Evolutionary conservation across 2,797 vertebrate species (phyloP), one percentile per base, ranked within the genome.

Genomic region (Emydoidea blandingii): DNA sequence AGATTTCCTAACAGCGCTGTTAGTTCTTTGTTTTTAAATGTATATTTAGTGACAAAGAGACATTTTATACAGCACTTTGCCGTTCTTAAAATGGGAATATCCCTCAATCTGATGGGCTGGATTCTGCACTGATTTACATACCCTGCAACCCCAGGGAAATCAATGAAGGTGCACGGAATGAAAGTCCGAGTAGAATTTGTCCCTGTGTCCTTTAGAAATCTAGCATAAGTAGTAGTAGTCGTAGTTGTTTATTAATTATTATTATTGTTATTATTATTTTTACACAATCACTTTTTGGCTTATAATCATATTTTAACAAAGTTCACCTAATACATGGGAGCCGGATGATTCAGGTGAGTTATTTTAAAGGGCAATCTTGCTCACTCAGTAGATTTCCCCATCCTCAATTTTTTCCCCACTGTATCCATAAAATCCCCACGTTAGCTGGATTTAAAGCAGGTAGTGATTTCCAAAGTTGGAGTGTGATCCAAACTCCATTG

Each of bases 1-100:
- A 78, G 53, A 72, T 59, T 93, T 85, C 56, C 87, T 80, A 85
- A 89, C 72, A 85, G 68, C 53, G 79, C 85, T 82, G 85, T 87
- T 41, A 82, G 59, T 47, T 49, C 91, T 89, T 29, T 79, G 14
- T 57, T 89, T 94, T 87, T 80, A 76, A 79, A 85, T 41, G 78
- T 37, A 49, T 76, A 76, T 89, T 93, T 85, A 49, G 57, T 74
- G 37, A 47, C 0, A 0, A 23, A 85, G 79, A 83, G 29, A 27
- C 31, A 49, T 65, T 91, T 89, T 89, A n/a, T 41, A 21, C 11
- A 41, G n/a, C 68, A 72, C 37, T 72, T 41, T 72, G 68, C 37
- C 37, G 2, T 41, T 27, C 74, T 34, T 5, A 85, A 85, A 74
- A 23, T 3, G 65, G 25, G 53, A 29, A 54, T 57, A 44, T 59